Base-by-base conservation (phyloP, 1,140 invertebrate species). In the Megalopta genalis region DNA sequence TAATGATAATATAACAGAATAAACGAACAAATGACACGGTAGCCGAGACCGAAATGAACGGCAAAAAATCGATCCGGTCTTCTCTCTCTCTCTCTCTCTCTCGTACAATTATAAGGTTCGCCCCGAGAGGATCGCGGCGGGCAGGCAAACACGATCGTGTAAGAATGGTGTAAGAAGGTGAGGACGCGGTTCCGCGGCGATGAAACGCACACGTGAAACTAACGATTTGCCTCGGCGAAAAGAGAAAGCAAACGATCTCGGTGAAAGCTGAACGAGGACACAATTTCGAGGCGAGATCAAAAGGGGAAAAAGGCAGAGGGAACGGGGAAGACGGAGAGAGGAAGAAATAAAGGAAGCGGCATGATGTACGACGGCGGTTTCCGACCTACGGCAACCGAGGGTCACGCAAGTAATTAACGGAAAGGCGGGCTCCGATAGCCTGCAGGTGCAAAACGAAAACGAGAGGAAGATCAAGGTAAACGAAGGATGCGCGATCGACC, bases 381-480 rank as follows among this genome's bases (percentile, higher is more conserved):
- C 60, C 60, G 68, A 78, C 76, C 76, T 78, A 78, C 25, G 16
- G 32, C 77, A 74, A 79, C 27, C 64, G 12, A 65, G 25, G 71
- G 7, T 25, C 64, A 32, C 16, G 52, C 49, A 39, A 42, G 77
- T 59, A 75, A 78, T 78, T 78, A 78, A 54, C 49, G 46, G 68
- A 70, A 70, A 72, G 49, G 37, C 39, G 60, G 18, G 4, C 32
- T 32, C 46, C 64, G 76, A 72, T 78, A 78, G 52, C 68, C 71
- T 72, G 68, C 46, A 49, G 68, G 54, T n/a, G 46, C 25, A 46
- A 64, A 78, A 71, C 60, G 46, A 78, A 62, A 72, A 72, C 42
- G 68, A 78, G 72, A 78, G 49, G 76, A 64, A 78, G 76, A 78
- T 72, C 76, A 72, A 78, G 76, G 76, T 78, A 49, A 72, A 64